Evolutionary conservation across 1,140 invertebrate species (phyloP).

Genomic region (Varroa destructor): DNA sequence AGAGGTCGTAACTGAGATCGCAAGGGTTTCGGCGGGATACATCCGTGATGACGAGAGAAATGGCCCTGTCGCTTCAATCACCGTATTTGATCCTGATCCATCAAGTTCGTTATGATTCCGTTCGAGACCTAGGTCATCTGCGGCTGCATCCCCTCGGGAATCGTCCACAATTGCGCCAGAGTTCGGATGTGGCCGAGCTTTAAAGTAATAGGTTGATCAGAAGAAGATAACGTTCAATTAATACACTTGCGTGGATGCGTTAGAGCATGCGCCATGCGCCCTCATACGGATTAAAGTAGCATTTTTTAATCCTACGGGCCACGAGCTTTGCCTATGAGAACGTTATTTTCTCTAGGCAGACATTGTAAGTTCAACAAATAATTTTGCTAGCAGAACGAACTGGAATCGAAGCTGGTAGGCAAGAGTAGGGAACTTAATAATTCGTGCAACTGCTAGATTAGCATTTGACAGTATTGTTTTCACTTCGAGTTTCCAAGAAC

Average conservation of each 20-base stretch:
- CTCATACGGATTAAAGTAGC: neutral
- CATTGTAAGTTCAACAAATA: neutral
- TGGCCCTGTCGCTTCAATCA: neutral
- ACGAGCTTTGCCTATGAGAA: neutral
- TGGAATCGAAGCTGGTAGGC: no score
- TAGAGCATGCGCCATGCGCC: neutral
- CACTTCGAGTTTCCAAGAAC: no score
- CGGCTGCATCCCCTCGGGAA: neutral
- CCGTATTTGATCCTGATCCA: neutral
- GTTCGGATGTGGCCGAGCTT: conserved; percentile 16
- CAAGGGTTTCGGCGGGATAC: conserved; percentile 62
- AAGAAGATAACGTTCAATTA: neutral
- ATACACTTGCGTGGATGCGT: neutral
- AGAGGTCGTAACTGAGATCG: conserved; percentile 59
- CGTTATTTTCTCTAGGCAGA: neutral
- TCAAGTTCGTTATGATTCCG: conserved; percentile 14
- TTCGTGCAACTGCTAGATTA: no score
- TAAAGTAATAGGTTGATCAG: neutral
- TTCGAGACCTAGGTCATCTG: neutral
- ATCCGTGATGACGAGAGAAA: conserved; percentile 43
- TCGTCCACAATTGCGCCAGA: conserved; percentile 10
- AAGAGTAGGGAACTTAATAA: no score
- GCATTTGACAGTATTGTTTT: no score
- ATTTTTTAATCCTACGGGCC: neutral
- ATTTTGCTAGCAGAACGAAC: no score